phyloP scores from a whole-genome alignment of 2,113 vertebrate species.

The Lepus timidus region DNA sequence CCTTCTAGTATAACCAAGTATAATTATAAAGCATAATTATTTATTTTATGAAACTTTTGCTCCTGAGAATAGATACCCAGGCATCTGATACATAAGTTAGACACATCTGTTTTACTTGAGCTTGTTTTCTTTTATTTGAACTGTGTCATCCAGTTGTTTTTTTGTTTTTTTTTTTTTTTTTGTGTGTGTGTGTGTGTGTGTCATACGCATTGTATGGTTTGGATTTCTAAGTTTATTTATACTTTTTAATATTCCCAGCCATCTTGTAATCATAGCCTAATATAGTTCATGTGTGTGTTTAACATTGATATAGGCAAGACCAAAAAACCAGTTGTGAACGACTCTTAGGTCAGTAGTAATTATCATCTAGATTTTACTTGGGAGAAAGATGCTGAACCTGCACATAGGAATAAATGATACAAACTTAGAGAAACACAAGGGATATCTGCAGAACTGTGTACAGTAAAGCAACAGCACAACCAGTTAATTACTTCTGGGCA shows the following conservation, averaged over 20 bases:
- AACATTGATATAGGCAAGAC: neutral
- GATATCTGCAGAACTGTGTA: neutral
- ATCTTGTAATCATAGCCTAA: conserved; percentile 49
- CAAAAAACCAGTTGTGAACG: neutral
- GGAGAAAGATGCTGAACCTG: conserved; percentile 28
- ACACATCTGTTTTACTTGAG: neutral
- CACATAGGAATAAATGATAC: neutral
- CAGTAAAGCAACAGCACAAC: conserved; percentile 10
- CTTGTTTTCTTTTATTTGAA: conserved; percentile 31
- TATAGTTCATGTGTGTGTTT: conserved; percentile 21
- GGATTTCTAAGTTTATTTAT: conserved; percentile 6
- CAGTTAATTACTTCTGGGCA: neutral
- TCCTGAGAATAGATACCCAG: conserved; percentile 5
- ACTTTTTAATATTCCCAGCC: conserved; percentile 43
- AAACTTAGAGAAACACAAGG: neutral
- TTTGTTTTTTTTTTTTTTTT: conserved; percentile 26
- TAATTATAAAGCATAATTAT: conserved; percentile 3
- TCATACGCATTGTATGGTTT: conserved; percentile 55
- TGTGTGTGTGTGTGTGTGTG: neutral
- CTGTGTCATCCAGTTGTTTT: neutral
- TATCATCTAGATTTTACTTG: conserved; percentile 9
- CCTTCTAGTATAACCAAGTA: conserved; percentile 6
- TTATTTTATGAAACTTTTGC: conserved; percentile 45
- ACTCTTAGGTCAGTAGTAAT: conserved; percentile 8
- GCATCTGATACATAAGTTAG: conserved; percentile 6